A percentile compares a stretch with the other conserved stretches of the same genome.
These are phyloP conservation scores for Drosophila neotestacea DNA, from an alignment of 2,888 invertebrate genomes.

Conservation along the genomic window DNA sequence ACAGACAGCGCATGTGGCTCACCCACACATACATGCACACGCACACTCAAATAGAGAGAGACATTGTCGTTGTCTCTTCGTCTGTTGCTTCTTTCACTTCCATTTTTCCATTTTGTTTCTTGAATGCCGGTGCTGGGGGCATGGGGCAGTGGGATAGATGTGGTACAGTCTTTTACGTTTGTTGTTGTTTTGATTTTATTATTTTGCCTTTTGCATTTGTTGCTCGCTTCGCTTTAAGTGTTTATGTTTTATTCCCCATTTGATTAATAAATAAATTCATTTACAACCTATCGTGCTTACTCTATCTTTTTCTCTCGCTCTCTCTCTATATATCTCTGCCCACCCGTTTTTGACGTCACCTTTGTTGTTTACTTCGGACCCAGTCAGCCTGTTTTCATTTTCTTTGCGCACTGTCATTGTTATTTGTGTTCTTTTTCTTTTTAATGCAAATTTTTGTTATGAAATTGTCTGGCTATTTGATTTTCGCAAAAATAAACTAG, in stretches of 20 bases:
- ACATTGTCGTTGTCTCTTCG: slow-evolving; percentile 39
- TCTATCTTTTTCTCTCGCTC: slow-evolving; percentile 15
- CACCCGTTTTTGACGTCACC: slow-evolving; percentile 75
- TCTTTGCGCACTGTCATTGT: slow-evolving; percentile 55
- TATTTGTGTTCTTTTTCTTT: slow-evolving; percentile 34
- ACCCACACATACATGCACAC: slow-evolving; percentile 17
- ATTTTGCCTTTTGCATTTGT: slow-evolving; percentile 36
- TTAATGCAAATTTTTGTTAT: slow-evolving; percentile 75
- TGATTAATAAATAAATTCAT: slow-evolving; percentile 74
- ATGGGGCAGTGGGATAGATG: slow-evolving; percentile 25
- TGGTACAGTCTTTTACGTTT: slow-evolving; percentile 69
- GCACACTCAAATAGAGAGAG: slow-evolving; percentile 14
- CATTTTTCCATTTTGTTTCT: slow-evolving; percentile 64
- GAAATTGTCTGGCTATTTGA: slow-evolving; percentile 74
- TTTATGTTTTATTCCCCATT: slow-evolving; percentile 62
- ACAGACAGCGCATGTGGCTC: slow-evolving; percentile 47
- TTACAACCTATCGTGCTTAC: slow-evolving; percentile 55
- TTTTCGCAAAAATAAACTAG: slow-evolving; percentile 65
- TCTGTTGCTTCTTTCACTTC: slow-evolving; percentile 71
- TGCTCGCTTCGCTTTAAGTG: slow-evolving; percentile 44
- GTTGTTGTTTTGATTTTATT: slow-evolving; percentile 63
- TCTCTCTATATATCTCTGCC: slow-evolving; percentile 14
- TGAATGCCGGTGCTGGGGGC: slow-evolving; percentile 39
- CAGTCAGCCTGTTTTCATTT: slow-evolving; percentile 68
- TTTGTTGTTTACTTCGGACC: slow-evolving; percentile 77